Conservation (phyloP, 1,140 invertebrate genomes). For the Zaprionus tsacasi region DNA sequence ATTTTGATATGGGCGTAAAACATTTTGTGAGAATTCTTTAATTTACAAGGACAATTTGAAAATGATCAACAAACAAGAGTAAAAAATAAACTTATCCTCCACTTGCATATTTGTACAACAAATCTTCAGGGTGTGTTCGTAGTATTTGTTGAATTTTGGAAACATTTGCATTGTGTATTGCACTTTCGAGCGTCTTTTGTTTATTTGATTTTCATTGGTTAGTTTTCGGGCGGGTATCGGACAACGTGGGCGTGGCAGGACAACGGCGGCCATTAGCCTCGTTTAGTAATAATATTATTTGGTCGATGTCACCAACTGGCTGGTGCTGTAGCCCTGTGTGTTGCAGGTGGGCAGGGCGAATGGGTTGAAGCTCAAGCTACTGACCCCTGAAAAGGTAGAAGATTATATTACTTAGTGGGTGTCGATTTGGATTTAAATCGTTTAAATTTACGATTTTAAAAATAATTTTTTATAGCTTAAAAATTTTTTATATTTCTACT, state of each 20-base stretch:
- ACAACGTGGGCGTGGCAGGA: conserved; percentile 28
- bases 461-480: too few relatives aligned
- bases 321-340: conserved; percentile 92
- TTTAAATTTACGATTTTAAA: too few relatives aligned
- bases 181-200: conserved; percentile 73
- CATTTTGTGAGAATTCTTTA: conserved; percentile 3
- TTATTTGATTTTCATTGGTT: conserved; percentile 30
- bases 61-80: not conserved
- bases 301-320: conserved; percentile 92
- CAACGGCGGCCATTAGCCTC: conserved; percentile 58
- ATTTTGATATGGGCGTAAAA: conserved; percentile 43
- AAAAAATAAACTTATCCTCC: conserved; percentile 14
- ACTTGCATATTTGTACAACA: conserved; percentile 45
- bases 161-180: conserved; percentile 67
- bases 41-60: conserved; percentile 42
- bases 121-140: conserved; percentile 24
- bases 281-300: conserved; percentile 88
- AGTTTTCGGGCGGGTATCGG: conserved; percentile 13
- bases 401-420: too few relatives aligned
- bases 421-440: too few relatives aligned
- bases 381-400: conserved; percentile 86
- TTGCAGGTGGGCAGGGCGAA: conserved; percentile 95
- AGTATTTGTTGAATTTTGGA: conserved; percentile 46
- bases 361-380: conserved; percentile 94
- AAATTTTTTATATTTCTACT: too few relatives aligned